These are phyloP conservation scores for Epinephelus lanceolatus DNA, from an alignment of 2,113 vertebrate genomes.

Conservation along the genomic window DNA sequence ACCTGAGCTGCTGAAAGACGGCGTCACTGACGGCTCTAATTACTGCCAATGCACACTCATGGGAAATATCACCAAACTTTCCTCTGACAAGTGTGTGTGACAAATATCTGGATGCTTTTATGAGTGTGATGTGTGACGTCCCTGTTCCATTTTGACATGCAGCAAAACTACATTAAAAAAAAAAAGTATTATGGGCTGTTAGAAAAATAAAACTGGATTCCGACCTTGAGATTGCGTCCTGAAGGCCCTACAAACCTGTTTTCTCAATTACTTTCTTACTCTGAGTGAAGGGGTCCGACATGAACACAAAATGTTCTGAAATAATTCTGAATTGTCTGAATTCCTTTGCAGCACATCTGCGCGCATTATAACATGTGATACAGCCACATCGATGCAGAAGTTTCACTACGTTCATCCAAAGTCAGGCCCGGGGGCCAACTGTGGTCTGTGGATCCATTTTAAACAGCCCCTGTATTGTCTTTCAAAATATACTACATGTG, in stretches of 20 bases:
- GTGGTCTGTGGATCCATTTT: too few relatives aligned
- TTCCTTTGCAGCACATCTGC: too few relatives aligned
- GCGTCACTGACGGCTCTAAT: constrained; percentile 36
- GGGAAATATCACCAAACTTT: constrained; percentile 39
- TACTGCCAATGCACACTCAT: constrained; percentile 28
- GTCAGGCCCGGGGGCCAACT: too few relatives aligned
- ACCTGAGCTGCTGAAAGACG: constrained; percentile 53
- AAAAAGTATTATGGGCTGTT: not conserved
- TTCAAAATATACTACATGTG: too few relatives aligned
- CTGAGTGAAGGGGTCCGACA: not conserved
- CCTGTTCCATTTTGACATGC: not conserved
- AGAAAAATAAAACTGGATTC: not conserved
- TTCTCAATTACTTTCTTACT: not conserved
- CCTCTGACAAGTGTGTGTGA: not conserved
- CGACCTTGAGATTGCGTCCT: not conserved
- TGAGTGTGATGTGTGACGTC: not conserved
- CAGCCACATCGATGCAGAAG: too few relatives aligned
- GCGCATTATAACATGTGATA: too few relatives aligned
- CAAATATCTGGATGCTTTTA: not conserved
- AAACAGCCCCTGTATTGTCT: too few relatives aligned
- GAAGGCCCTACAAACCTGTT: not conserved
- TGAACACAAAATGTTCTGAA: not conserved
- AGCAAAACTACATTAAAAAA: not conserved
- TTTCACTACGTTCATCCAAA: too few relatives aligned
- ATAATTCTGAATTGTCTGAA: too few relatives aligned